A percentile compares a stretch with the other conserved stretches of the same genome.
Conservation (phyloP, 2,113 vertebrate species). For the Dipodomys stephensi region DNA sequence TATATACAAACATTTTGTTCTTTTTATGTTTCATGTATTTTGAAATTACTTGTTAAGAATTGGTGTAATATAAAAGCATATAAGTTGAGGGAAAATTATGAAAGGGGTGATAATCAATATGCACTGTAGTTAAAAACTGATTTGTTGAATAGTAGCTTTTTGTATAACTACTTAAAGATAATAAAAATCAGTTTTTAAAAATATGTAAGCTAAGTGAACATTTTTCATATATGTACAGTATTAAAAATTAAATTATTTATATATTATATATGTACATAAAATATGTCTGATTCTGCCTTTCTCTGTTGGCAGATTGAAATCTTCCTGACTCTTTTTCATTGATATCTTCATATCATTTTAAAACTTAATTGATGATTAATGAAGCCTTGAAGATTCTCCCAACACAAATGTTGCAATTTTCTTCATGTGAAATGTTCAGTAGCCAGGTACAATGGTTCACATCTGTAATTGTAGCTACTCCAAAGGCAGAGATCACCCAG, state of each 20-base stretch:
- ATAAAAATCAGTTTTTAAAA: background rate
- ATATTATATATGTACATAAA: too few species aligned
- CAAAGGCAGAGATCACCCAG: too few species aligned
- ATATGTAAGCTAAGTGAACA: too few species aligned
- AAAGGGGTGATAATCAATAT: too few species aligned
- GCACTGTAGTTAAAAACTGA: too few species aligned
- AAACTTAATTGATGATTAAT: slow-evolving; percentile 22
- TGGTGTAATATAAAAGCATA: background rate
- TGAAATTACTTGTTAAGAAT: slow-evolving; percentile 56
- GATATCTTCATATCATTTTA: background rate
- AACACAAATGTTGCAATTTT: background rate
- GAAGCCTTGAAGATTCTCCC: background rate
- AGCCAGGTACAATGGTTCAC: too few species aligned
- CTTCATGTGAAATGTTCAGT: background rate
- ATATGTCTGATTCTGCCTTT: background rate
- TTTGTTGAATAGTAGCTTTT: too few species aligned
- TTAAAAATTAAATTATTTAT: too few species aligned
- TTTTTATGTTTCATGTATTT: slow-evolving; percentile 59
- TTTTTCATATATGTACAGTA: too few species aligned
- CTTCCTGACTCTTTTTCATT: slow-evolving; percentile 47
- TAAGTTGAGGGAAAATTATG: too few species aligned
- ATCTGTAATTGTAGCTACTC: too few species aligned
- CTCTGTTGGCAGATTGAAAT: background rate
- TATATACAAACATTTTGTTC: background rate
- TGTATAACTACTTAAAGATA: background rate